Conservation (phyloP, 2,888 invertebrate genomes). For the Protodeltote pygarga region DNA sequence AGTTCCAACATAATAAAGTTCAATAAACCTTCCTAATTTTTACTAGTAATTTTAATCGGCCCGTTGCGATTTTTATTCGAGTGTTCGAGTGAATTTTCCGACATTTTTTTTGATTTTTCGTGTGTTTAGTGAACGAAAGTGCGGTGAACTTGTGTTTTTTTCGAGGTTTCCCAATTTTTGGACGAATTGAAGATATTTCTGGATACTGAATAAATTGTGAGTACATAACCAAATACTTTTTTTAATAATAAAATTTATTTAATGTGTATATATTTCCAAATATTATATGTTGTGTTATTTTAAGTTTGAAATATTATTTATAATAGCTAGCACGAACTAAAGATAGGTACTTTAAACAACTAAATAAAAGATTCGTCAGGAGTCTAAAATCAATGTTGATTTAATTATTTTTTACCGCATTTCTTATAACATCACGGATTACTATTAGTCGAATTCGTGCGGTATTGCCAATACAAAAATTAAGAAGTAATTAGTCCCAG, state of each 20-base stretch:
- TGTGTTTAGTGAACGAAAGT: slow-evolving; percentile 44
- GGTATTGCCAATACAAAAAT: neutral
- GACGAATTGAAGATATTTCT: slow-evolving; percentile 14
- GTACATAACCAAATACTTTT: slow-evolving; percentile 19
- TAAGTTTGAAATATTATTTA: too few species aligned
- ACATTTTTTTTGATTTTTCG: slow-evolving; percentile 29
- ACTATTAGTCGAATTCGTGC: neutral
- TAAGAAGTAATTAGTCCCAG: neutral
- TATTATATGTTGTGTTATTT: too few species aligned
- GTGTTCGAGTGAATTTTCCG: slow-evolving; percentile 29
- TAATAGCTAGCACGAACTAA: too few species aligned
- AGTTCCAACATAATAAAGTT: slow-evolving; percentile 26
- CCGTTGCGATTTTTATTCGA: slow-evolving; percentile 4
- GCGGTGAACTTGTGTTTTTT: slow-evolving; percentile 48
- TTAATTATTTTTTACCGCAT: accelerated
- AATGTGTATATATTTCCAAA: neutral
- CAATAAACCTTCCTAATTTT: slow-evolving; percentile 20
- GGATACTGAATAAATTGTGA: slow-evolving; percentile 37
- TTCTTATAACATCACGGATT: slow-evolving; percentile 1
- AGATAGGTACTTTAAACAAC: too few species aligned
- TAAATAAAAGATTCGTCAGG: too few species aligned
- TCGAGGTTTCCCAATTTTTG: slow-evolving; percentile 15
- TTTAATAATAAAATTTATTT: neutral
- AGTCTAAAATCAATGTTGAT: too few species aligned
- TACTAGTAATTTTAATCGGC: slow-evolving; percentile 7